These are phyloP conservation scores for Muricea muricata DNA, from an alignment of 92 coral and sea anemone genomes.

Conservation along the genomic window DNA sequence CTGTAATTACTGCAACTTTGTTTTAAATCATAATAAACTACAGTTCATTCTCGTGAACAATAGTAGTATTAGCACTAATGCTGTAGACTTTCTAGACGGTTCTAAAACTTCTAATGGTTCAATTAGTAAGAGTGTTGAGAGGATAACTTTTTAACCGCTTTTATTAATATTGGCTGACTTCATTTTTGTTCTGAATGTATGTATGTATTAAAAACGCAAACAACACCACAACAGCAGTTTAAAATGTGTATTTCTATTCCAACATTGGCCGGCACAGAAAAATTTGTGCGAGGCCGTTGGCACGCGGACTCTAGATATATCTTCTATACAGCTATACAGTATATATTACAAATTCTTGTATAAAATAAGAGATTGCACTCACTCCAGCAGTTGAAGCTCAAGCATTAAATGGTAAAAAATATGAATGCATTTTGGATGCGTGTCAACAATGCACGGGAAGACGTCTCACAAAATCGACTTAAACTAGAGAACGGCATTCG, in stretches of 20 bases:
- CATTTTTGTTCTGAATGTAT: too few relatives aligned
- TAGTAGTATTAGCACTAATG: too few relatives aligned
- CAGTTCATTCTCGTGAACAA: too few relatives aligned
- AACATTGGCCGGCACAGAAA: not conserved
- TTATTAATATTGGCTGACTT: too few relatives aligned
- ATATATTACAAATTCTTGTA: conserved; percentile 25
- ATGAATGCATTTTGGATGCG: conserved; percentile 17
- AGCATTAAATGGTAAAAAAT: not conserved
- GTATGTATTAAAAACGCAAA: not conserved
- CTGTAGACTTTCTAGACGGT: too few relatives aligned
- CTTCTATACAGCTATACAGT: conserved; percentile 23
- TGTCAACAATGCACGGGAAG: not conserved
- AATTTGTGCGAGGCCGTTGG: not conserved
- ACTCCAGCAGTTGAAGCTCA: not conserved
- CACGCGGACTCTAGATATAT: not conserved
- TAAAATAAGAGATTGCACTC: conserved; percentile 7
- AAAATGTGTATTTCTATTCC: conserved; percentile 3
- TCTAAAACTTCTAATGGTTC: too few relatives aligned
- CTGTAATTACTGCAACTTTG: too few relatives aligned
- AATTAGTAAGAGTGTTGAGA: too few relatives aligned
- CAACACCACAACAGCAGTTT: not conserved
- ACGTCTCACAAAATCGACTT: not conserved
- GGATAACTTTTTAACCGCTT: too few relatives aligned
- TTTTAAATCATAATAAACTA: too few relatives aligned
- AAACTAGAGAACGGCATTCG: not conserved